Evolutionary conservation across 2,797 vertebrate genomes (phyloP), one percentile per base, ranked within the genome.

Genomic region (Triplophysa bombifrons): DNA sequence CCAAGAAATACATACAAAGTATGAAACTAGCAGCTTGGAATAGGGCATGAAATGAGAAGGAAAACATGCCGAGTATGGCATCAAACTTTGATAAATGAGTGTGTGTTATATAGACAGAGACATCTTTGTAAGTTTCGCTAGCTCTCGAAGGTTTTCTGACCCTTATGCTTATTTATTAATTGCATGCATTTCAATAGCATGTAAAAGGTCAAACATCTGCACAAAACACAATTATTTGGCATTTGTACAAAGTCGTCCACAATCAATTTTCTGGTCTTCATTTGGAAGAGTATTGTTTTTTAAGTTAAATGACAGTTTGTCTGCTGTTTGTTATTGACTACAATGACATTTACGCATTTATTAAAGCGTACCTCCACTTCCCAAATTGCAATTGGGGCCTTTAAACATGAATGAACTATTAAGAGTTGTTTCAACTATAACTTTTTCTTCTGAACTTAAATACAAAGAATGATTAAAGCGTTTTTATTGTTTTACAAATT

Each of bases 11-110:
- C 38, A 58, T 12, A 7, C 22, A 46, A 38, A 68, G 68, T 38
- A 53, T 9, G 30, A 44, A 70, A 53, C 14, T 55, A 80, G 65
- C 79, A 72, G 41, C 61, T 44, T 48, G 50, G 77, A 46, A 63
- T 56, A 63, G 22, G 63, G 63, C 46, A 51, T 14, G 22, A 27
- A 60, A 6, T 20, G 61, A 79, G 30, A 81, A 74, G 51, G 74
- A 11, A 73, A 66, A 82, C 73, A 38, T 82, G 83, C 77, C 25
- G 50, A 30, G 48, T 74, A 30, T 72, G 19, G 78, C 81, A 80
- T 85, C 80, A 61, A 51, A 14, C 60, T 67, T 22, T 13, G 60
- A 71, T 25, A 41, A 13, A 13, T 60, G 12, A 30, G 55, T 58
- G n/a, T 22, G 56, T 25, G 20, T 25, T 66, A 41, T 55, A 61